These are phyloP conservation scores for Cataglyphis cursor DNA, from an alignment of 2,888 invertebrate genomes.

Conservation along the genomic window DNA sequence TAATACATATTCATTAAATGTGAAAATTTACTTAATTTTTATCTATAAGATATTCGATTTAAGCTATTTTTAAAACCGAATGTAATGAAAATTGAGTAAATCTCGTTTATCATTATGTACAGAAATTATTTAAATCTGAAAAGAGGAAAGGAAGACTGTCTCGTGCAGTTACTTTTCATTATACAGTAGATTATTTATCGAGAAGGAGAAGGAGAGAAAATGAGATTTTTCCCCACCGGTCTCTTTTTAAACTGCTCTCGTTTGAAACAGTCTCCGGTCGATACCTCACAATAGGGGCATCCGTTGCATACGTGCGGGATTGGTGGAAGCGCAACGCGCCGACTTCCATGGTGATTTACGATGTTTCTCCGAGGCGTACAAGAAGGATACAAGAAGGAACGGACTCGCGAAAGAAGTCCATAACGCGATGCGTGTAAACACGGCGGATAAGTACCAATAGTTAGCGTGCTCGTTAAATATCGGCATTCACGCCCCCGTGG, in stretches of 20 bases:
- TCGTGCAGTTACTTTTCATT: not conserved
- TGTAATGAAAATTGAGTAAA: not conserved
- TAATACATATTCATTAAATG: not conserved
- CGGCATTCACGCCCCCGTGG: conserved; percentile 54
- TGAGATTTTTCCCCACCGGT: conserved; percentile 9
- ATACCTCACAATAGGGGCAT: conserved; percentile 42
- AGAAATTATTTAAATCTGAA: not conserved
- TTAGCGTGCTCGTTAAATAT: conserved; percentile 74
- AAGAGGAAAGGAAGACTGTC: not conserved
- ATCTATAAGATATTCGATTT: not conserved
- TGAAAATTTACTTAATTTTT: not conserved
- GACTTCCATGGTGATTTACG: conserved; percentile 73
- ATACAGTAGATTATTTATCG: not conserved
- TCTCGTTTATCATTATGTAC: not conserved
- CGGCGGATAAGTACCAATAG: conserved; percentile 71
- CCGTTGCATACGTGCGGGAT: conserved; percentile 15
- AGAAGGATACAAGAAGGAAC: conserved; percentile 56
- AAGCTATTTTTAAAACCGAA: not conserved
- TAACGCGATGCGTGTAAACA: conserved; percentile 74
- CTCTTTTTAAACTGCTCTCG: not conserved
- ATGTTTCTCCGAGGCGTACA: conserved; percentile 61
- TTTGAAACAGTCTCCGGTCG: conserved; percentile 24
- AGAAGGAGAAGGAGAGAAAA: not conserved
- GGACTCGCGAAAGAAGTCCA: conserved; percentile 66
- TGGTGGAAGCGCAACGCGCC: conserved; percentile 63